Evolutionary conservation across 1,140 invertebrate species (phyloP), one percentile per base, ranked within the genome.

Genomic region (Hyles euphorbiae): DNA sequence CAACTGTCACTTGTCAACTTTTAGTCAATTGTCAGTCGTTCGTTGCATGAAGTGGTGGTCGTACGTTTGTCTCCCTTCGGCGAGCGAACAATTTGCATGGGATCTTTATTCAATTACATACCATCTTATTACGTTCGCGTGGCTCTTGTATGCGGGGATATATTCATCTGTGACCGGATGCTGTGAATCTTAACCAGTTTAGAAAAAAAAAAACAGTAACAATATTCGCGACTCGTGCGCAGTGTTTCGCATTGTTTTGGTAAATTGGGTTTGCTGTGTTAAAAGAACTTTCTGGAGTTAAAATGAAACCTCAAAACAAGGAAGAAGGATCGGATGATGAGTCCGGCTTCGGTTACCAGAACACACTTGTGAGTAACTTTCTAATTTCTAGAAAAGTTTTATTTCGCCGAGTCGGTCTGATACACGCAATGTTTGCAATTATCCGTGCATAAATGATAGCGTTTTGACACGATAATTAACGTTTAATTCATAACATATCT

Each of bases 291-390:
- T 68, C 47, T 63, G 45, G 43, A 63, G 57, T 22, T 40, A 81
- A 70, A 46, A 88, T 87, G 85, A 88, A 84, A 70, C 70, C 72
- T 33, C 56, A 68, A 22, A 73, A 76, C 51, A 71, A 86, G 57
- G 81, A 86, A 52, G 89, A 90, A 58, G 83, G 75, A n/a, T 89
- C 87, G 3, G 89, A 91, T 63, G 90, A 93, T 63, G 92, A 93
- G 55, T 90, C 91, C 53, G 94, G 94, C 52, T 81, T 95, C 65
- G 94, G 94, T 43, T 95, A 95, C 73, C 93, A 94, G 72, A 94
- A 95, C 74, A 95, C 94, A 51, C 91, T 95, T 93, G 94, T 95
- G 82, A 95, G 93, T 92, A 53, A 85, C 76, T 80, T 79, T 81
- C 78, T 81, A 79, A 70, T 74, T 74, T 75, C 69, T 74, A 78